These are phyloP conservation scores for Notodonta dromedarius DNA, from an alignment of 2,888 invertebrate genomes.

Conservation along the genomic window DNA sequence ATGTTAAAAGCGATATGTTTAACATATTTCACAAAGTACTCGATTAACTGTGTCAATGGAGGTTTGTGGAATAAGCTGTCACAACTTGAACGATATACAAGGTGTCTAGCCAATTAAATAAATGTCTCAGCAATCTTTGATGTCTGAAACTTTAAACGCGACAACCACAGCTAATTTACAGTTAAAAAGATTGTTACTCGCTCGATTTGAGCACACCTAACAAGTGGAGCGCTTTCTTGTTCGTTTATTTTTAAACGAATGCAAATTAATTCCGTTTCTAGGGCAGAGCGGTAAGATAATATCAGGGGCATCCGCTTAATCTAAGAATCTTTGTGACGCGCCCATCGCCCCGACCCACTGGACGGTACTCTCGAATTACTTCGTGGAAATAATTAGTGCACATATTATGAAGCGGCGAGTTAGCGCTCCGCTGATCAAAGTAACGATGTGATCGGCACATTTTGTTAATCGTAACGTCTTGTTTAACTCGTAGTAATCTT, in stretches of 20 bases:
- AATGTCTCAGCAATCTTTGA: slow-evolving; percentile 8
- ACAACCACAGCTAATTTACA: slow-evolving; percentile 35
- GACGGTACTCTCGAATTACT: slow-evolving; percentile 50
- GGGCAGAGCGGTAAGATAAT: slow-evolving; percentile 62
- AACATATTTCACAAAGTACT: background rate
- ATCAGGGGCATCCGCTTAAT: slow-evolving; percentile 59
- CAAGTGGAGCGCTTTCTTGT: slow-evolving; percentile 50
- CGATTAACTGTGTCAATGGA: background rate
- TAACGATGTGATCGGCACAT: slow-evolving; percentile 39
- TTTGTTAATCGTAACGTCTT: slow-evolving; percentile 45
- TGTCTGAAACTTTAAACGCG: slow-evolving; percentile 18
- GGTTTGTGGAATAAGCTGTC: slow-evolving; percentile 4
- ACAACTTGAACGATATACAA: slow-evolving; percentile 5
- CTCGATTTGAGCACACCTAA: slow-evolving; percentile 49
- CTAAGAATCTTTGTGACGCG: slow-evolving; percentile 58
- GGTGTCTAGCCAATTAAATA: slow-evolving; percentile 6
- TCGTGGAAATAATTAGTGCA: slow-evolving; percentile 58
- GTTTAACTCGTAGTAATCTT: slow-evolving; percentile 37
- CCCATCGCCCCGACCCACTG: slow-evolving; percentile 45
- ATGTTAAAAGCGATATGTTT: background rate
- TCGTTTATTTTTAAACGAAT: slow-evolving; percentile 56
- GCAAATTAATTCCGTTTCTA: slow-evolving; percentile 69
- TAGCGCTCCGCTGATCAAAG: slow-evolving; percentile 48
- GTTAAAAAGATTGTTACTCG: slow-evolving; percentile 43
- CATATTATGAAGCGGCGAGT: slow-evolving; percentile 46